Base-by-base conservation (phyloP, 2,888 invertebrate genomes). In the Litoditis marina region DNA sequence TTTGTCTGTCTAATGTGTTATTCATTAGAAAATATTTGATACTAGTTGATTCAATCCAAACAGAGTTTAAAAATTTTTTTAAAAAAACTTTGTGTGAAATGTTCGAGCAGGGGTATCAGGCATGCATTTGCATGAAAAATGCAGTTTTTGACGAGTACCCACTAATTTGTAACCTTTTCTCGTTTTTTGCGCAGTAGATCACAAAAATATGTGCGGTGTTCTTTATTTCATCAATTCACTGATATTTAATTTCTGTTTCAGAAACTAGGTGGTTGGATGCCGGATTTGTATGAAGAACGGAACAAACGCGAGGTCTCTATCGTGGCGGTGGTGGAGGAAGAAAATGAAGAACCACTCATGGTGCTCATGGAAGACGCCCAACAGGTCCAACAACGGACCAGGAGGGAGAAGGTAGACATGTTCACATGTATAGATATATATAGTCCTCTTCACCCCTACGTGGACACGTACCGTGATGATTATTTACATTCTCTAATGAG, bases 211-310 rank as follows among this genome's bases (percentile, higher is more conserved):
- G n/a, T n/a, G n/a, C n/a, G n/a, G n/a, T n/a, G n/a, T n/a, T n/a
- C n/a, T 13, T 39, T 39, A 39, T 39, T 39, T 39, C n/a, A 39
- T 39, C 13, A 39, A 39, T n/a, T 39, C n/a, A 13, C 13, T 39
- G n/a, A n/a, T 39, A 39, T 13, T 39, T 13, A 39, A 13, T 53
- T 32, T 8, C 16, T 7, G 19, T 27, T 60, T 55, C 31, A 65
- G 59, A 49, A 65, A 50, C 44, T 72, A 13, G 71, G 71, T 6
- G 71, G 71, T 27, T 72, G 69, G 67, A 64, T 72, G 66, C 72
- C 69, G 2, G 72, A 72, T 28, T 42, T 61, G 31, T 22, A 55
- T 22, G n/a, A n/a, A n/a, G n/a, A n/a, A n/a, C 51, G 30, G 2
- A 22, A 11, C 6, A 34, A 50, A 39, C 39, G 34, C 19, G 30